Conservation (phyloP, 1,140 invertebrate genomes). For the Cherax quadricarinatus region DNA sequence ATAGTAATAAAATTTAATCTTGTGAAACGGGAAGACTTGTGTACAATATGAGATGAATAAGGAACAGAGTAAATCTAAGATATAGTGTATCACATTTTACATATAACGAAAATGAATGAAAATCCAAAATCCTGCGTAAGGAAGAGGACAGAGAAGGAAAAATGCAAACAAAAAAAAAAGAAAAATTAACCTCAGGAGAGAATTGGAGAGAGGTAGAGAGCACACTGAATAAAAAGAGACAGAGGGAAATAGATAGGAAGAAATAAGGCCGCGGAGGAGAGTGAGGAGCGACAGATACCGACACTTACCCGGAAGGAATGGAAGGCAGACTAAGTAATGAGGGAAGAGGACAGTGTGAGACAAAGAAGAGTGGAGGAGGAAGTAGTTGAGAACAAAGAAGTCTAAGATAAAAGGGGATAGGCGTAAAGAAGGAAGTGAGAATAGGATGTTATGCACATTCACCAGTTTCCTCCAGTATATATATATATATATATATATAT, state of each 20-base stretch:
- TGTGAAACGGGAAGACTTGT: too few relatives aligned
- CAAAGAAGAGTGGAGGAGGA: slow-evolving; percentile 6
- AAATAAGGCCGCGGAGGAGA: not conserved
- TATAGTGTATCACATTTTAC: too few relatives aligned
- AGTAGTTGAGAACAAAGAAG: not conserved
- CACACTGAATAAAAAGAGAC: slow-evolving; percentile 1
- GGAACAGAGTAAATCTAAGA: too few relatives aligned
- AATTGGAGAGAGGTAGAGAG: not conserved
- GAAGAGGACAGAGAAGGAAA: not conserved
- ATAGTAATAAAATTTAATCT: too few relatives aligned
- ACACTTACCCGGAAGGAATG: not conserved
- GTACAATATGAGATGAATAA: too few relatives aligned
- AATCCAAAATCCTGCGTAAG: too few relatives aligned
- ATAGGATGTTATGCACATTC: not conserved
- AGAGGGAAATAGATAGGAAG: slow-evolving; percentile 1
- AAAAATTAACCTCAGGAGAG: too few relatives aligned
- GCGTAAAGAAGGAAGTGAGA: not conserved
- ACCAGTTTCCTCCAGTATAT: too few relatives aligned
- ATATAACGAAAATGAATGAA: too few relatives aligned
- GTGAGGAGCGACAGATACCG: not conserved
- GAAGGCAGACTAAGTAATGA: not conserved
- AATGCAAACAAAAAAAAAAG: too few relatives aligned
- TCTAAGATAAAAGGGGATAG: slow-evolving; percentile 1
- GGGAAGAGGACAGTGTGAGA: not conserved
- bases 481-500: too few relatives aligned